Evolutionary conservation across 2,797 vertebrate species (phyloP).

Genomic region (Microctenopoma steveboyesi): DNA sequence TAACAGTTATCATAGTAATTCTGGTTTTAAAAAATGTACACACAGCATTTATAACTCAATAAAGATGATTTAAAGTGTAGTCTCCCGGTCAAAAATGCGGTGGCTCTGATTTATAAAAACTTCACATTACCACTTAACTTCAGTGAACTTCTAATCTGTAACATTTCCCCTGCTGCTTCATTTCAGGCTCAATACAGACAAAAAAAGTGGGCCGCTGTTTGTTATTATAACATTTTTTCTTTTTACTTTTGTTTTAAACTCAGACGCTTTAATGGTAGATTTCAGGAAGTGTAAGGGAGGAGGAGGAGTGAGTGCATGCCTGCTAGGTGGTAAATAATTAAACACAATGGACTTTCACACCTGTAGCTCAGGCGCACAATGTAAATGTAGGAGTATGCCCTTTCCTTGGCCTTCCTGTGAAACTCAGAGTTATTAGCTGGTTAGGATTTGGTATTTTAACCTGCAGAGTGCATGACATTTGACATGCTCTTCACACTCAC

Average conservation of each 20-base stretch:
- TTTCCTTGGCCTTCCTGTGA: slow-evolving; percentile 70
- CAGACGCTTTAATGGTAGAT: slow-evolving; percentile 20
- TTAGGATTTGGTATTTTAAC: slow-evolving; percentile 60
- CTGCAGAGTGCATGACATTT: slow-evolving; percentile 44
- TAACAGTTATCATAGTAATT: no score
- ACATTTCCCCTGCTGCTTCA: neutral
- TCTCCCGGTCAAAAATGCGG: no score
- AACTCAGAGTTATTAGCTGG: slow-evolving; percentile 33
- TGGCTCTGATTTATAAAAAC: no score
- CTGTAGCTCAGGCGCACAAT: slow-evolving; percentile 62
- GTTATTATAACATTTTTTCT: slow-evolving; percentile 11
- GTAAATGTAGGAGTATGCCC: slow-evolving; percentile 69
- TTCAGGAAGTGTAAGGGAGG: slow-evolving; percentile 67
- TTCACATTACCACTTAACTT: neutral
- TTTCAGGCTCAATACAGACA: neutral
- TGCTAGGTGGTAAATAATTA: slow-evolving; percentile 81
- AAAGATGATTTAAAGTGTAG: no score
- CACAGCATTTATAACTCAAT: no score
- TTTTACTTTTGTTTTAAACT: neutral
- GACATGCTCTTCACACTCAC: slow-evolving; percentile 7
- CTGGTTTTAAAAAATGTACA: no score
- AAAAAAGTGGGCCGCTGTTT: neutral
- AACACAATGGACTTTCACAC: slow-evolving; percentile 86
- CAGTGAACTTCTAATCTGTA: neutral
- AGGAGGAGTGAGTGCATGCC: slow-evolving; percentile 67